Evolutionary conservation across 1,140 invertebrate species (phyloP).

Genomic region (Drosophila tsacasi): DNA sequence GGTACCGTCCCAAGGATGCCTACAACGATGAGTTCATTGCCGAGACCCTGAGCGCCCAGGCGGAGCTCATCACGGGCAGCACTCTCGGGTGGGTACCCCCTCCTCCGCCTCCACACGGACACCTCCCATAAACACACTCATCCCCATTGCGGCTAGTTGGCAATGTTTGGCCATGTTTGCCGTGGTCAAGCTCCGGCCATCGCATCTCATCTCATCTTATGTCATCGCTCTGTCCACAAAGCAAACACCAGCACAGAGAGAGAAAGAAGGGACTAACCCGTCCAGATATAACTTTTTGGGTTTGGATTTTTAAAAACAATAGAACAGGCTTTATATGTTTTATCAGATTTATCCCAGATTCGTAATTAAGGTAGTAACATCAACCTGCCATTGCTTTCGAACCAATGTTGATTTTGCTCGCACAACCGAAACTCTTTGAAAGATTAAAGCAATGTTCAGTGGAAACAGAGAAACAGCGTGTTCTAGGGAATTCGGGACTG

Average conservation of each 20-base stretch:
- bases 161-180: slow-evolving; percentile 54
- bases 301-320: neutral
- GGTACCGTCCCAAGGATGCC: slow-evolving; percentile 91
- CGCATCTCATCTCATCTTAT: slow-evolving; percentile 30
- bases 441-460: neutral
- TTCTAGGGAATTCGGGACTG: neutral
- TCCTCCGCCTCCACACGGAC: slow-evolving; percentile 1
- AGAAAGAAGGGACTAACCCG: neutral
- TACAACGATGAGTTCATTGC: slow-evolving; percentile 92
- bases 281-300: neutral
- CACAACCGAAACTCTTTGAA: neutral
- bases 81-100: slow-evolving; percentile 88
- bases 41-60: slow-evolving; percentile 90
- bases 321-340: neutral
- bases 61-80: slow-evolving; percentile 91
- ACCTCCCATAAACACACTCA: slow-evolving; percentile 3
- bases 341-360: neutral
- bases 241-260: slow-evolving; percentile 29
- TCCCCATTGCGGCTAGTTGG: slow-evolving; percentile 42
- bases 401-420: neutral
- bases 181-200: slow-evolving; percentile 36
- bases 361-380: neutral
- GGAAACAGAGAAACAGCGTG: neutral
- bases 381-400: neutral
- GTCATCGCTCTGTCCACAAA: slow-evolving; percentile 31